A percentile compares a stretch with the other conserved stretches of the same genome.
Evolutionary conservation across 2,113 vertebrate genomes (phyloP).

Genomic region (Oncorhynchus tshawytscha): DNA sequence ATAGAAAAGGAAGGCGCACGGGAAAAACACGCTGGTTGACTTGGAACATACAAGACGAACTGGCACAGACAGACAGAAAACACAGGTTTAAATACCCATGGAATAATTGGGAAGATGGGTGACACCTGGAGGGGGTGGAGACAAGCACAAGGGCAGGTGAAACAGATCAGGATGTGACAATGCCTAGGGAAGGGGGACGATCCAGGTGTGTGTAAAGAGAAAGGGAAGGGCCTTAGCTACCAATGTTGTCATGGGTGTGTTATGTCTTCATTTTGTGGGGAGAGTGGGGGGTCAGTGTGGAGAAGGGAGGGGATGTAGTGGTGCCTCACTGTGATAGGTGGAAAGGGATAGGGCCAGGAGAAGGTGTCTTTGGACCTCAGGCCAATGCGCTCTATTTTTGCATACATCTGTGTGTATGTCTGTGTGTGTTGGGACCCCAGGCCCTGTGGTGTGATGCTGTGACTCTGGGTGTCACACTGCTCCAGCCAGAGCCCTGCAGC

Average conservation of each 20-base stretch:
- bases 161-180: no score
- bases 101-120: no score
- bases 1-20: no score
- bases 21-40: no score
- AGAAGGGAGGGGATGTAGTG: not conserved
- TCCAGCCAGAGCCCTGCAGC: conserved; percentile 70
- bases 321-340: not conserved
- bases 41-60: no score
- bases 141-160: no score
- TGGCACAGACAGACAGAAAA: no score
- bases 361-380: not conserved
- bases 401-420: not conserved
- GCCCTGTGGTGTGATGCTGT: conserved; percentile 61
- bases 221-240: no score
- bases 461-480: conserved; percentile 69
- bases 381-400: not conserved
- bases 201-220: not conserved
- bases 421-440: conserved; percentile 59
- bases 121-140: no score
- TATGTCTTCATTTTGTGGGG: no score
- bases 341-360: not conserved
- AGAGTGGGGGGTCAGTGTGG: not conserved
- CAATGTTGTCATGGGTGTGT: no score
- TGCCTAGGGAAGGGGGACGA: not conserved
- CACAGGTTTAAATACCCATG: no score